Conservation (phyloP, 2,113 vertebrate species). For the Progne subis region DNA sequence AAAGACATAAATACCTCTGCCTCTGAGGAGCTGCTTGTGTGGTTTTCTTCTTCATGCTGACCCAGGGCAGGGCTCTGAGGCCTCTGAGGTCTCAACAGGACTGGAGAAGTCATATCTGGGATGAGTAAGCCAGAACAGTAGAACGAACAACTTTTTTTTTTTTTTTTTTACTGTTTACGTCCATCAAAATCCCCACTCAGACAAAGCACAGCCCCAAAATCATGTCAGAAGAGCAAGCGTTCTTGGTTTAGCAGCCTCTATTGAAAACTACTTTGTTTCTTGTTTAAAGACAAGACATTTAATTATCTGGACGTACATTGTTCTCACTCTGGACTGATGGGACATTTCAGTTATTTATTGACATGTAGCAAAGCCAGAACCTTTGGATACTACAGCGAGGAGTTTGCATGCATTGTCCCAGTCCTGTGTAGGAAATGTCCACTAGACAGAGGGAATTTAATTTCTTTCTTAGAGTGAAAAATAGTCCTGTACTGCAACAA, state of each 20-base stretch:
- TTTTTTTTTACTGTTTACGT: background rate
- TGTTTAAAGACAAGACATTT: constrained; percentile 3
- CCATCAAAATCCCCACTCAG: background rate
- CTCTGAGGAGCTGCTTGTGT: background rate
- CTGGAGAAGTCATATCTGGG: background rate
- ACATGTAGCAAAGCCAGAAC: background rate
- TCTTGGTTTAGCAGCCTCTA: background rate
- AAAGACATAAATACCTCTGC: background rate
- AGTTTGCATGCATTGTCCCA: background rate
- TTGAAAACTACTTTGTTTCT: background rate
- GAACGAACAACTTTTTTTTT: background rate
- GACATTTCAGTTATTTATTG: background rate
- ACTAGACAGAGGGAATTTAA: background rate
- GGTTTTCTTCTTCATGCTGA: background rate
- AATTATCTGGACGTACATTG: background rate
- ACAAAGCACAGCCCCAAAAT: background rate
- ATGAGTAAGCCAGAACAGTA: background rate
- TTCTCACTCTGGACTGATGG: constrained; percentile 5
- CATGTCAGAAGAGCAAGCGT: background rate
- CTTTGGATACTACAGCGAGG: background rate
- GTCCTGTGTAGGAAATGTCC: background rate
- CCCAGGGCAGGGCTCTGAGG: background rate
- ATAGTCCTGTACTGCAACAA: background rate
- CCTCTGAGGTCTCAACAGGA: background rate
- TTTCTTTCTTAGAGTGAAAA: background rate